Evolutionary conservation across 2,888 invertebrate species (phyloP).

Genomic region (Nowickia ferox): DNA sequence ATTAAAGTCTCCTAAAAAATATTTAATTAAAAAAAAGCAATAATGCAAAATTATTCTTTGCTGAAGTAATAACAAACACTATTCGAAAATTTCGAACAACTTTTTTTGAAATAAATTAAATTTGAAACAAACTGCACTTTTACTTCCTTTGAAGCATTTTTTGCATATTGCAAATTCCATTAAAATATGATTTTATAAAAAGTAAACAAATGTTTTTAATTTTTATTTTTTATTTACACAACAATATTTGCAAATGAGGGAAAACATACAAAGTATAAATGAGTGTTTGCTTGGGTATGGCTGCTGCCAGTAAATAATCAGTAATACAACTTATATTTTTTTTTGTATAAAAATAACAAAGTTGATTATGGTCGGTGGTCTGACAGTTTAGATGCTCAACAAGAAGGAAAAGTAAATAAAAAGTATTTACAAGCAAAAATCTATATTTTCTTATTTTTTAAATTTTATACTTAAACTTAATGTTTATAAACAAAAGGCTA

Average conservation of each 20-base stretch:
- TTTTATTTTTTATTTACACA: conserved; percentile 24
- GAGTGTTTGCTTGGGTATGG: neutral
- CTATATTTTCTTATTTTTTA: too few species aligned
- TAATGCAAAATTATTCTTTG: neutral
- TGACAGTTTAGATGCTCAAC: neutral
- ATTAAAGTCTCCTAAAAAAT: neutral
- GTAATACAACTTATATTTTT: neutral
- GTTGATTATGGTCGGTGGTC: neutral
- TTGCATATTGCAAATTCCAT: conserved; percentile 44
- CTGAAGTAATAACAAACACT: neutral
- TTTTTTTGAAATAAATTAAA: conserved; percentile 47
- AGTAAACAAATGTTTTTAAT: too few species aligned
- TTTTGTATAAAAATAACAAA: neutral
- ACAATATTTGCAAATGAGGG: conserved; percentile 22
- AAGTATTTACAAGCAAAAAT: too few species aligned
- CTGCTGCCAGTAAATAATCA: neutral
- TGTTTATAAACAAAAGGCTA: too few species aligned
- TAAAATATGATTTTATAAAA: conserved; percentile 49
- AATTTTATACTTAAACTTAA: too few species aligned
- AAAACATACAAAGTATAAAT: neutral
- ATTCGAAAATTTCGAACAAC: neutral
- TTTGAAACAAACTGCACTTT: conserved; percentile 20
- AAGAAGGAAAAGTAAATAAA: neutral
- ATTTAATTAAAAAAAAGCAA: conserved; percentile 24
- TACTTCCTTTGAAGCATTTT: neutral